phyloP scores from a whole-genome alignment of 2,888 invertebrate species.

The Hesperia comma region DNA sequence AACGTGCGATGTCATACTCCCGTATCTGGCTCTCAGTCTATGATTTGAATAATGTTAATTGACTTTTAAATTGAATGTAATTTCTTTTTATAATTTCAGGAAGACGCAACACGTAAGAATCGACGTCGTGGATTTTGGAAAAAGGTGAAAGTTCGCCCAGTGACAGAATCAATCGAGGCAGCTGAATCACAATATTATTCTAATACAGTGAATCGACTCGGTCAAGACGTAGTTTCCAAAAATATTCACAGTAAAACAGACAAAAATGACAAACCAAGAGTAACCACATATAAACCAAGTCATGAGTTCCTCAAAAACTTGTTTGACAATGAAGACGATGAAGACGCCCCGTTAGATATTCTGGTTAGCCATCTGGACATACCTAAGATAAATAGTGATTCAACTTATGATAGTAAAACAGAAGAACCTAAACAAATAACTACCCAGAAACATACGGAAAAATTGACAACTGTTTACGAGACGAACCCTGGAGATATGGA shows the following conservation, averaged over 20 bases:
- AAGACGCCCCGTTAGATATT: conserved; percentile 52
- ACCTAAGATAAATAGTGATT: conserved; percentile 54
- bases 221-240: conserved; percentile 58
- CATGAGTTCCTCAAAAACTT: conserved; percentile 64
- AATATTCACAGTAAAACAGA: conserved; percentile 57
- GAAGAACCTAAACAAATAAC: conserved; percentile 41
- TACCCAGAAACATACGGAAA: conserved; percentile 46
- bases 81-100: conserved; percentile 54
- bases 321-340: conserved; percentile 55
- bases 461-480: conserved; percentile 38
- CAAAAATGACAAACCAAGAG: conserved; percentile 56
- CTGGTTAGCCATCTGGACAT: conserved; percentile 58
- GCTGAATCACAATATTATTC: conserved; percentile 89
- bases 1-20: no score
- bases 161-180: conserved; percentile 87
- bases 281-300: conserved; percentile 73
- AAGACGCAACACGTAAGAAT: conserved; percentile 56
- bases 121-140: conserved; percentile 90
- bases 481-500: conserved; percentile 69
- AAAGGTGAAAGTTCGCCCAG: conserved; percentile 86
- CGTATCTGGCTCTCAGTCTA: no score
- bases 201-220: conserved; percentile 84
- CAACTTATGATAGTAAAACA: conserved; percentile 40
- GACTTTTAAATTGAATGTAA: neutral
- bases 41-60: no score